Base-by-base conservation (phyloP, 2,113 vertebrate species). In the Leptobrachium ailaonicum region DNA sequence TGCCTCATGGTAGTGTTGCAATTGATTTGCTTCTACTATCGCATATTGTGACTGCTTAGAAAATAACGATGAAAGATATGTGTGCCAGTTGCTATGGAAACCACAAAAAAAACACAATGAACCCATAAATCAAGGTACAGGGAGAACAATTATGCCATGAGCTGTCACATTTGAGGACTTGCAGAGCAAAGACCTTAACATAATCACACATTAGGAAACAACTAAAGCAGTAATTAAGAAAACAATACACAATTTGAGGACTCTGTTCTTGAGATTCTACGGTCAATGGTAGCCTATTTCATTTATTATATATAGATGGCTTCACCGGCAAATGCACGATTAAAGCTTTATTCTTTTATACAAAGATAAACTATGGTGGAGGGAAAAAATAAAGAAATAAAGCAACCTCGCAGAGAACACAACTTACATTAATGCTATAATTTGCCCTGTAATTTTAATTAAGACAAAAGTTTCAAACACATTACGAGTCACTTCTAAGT, bases 161-260 rank as follows among this genome's bases (percentile, higher is more conserved):
- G 83, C 77, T 87, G 88, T 88, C 86, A 85, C 83, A 64, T 68
- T 82, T 84, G 89, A 90, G 84, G 87, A 86, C 85, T 88, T 20
- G 2, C 53, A 87, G 82, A 89, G 85, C 82, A 88, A 82, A 87
- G 82, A 87, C 84, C 83, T 85, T 82, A 60, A 83, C 75, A 87
- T 2, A 73, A 86, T 76, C 83, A 79, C 73, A 75, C 50, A 82
- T 50, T 76, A 82, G 79, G 83, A 85, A 75, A 86, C 47, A 86
- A 82, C 66, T 83, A 79, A 87, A 86, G 74, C 64, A 71, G 74
- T 88, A 90, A 94, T 91, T 91, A 92, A 89, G 88, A 84, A 83
- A 80, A 83, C 83, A 78, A 84, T 85, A 68, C 20, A 78, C 67
- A 71, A 78, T 71, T 53, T 32, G 58, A 66, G 42, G 69, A 80